Percentiles rank a stretch among this genome's conserved stretches.
phyloP scores from a whole-genome alignment of 2,888 invertebrate species.

The Diploptera punctata region DNA sequence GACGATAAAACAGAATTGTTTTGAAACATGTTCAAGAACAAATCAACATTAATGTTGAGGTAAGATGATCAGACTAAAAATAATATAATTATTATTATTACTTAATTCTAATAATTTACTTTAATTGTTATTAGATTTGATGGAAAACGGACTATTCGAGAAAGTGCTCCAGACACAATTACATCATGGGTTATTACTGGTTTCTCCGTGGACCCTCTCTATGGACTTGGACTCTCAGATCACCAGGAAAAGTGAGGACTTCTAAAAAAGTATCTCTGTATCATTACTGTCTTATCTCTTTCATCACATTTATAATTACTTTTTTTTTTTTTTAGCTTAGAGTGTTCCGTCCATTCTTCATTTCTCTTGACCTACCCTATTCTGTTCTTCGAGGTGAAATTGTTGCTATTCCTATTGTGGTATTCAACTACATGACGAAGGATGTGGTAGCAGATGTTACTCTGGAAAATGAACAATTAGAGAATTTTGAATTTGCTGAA shows the following conservation, averaged over 20 bases:
- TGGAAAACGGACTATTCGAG: constrained; percentile 57
- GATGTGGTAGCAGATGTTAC: constrained; percentile 82
- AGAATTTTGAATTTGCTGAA: constrained; percentile 82
- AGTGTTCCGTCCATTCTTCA: constrained; percentile 85
- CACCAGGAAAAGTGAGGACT: constrained; percentile 62
- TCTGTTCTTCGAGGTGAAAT: constrained; percentile 90
- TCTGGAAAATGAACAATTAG: constrained; percentile 75
- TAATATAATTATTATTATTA: no score
- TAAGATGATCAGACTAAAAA: no score
- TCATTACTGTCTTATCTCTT: neutral
- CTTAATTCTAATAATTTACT: no score
- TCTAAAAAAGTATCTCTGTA: neutral
- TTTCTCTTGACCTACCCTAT: constrained; percentile 86
- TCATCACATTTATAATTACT: neutral
- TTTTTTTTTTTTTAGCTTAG: constrained; percentile 57
- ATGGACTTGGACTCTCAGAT: constrained; percentile 77
- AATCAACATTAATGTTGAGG: no score
- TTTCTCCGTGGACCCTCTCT: constrained; percentile 77
- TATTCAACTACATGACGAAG: constrained; percentile 86
- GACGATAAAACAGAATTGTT: no score
- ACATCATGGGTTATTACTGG: constrained; percentile 86
- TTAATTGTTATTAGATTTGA: no score
- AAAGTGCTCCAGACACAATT: constrained; percentile 78
- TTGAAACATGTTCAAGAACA: no score
- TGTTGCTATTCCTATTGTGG: constrained; percentile 83